Evolutionary conservation across 2,797 vertebrate genomes (phyloP).

Genomic region (Scolopax bukidnonensis): DNA sequence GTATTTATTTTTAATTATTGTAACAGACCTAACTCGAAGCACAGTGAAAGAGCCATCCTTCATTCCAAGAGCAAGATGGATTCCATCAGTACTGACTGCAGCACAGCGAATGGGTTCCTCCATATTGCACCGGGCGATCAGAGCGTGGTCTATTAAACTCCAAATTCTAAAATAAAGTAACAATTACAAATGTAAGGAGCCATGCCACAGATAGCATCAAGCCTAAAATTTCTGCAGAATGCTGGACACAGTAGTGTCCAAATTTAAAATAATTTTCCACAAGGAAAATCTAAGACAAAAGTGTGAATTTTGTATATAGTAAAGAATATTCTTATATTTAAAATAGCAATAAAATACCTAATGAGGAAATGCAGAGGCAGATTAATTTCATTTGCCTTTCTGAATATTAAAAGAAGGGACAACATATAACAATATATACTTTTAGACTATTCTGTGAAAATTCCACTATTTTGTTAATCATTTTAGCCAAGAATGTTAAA

Average conservation of each 20-base stretch:
- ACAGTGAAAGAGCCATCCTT: conserved; percentile 98
- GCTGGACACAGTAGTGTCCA: neutral
- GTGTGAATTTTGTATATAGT: neutral
- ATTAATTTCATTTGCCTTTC: neutral
- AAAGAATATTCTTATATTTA: neutral
- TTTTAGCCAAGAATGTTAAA: neutral
- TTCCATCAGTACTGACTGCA: conserved; percentile 93
- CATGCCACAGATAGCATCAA: neutral
- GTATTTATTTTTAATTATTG: neutral
- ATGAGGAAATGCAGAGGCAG: neutral
- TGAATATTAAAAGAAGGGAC: neutral
- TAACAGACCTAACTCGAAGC: conserved; percentile 91
- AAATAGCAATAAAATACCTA: neutral
- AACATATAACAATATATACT: neutral
- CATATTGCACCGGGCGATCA: conserved; percentile 99
- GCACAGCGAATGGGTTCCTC: conserved; percentile 97
- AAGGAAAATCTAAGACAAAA: neutral
- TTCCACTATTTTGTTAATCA: neutral
- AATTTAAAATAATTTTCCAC: neutral
- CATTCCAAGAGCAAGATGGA: conserved; percentile 97
- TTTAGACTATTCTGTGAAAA: neutral
- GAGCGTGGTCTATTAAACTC: conserved; percentile 96
- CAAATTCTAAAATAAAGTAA: conserved; percentile 86
- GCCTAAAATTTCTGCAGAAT: neutral
- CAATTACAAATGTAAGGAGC: neutral